Evolutionary conservation across 2,797 vertebrate genomes (phyloP).

Genomic region (Martes flavigula): DNA sequence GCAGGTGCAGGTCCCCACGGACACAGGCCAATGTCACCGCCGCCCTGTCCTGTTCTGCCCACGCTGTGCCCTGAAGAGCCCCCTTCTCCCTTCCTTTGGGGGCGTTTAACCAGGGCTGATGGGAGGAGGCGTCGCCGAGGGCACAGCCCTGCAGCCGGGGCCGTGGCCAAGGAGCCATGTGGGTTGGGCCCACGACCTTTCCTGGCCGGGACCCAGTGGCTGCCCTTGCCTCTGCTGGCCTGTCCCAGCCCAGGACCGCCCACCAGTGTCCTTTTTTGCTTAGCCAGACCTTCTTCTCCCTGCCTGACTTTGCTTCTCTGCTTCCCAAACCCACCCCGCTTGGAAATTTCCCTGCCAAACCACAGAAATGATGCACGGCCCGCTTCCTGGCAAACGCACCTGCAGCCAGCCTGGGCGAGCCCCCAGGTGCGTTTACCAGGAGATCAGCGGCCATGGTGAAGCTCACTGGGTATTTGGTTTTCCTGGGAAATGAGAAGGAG

Average conservation of each 20-base stretch:
- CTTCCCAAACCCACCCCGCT: neutral
- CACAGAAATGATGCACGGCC: neutral
- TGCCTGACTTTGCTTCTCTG: neutral
- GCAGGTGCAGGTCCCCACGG: rapidly evolving
- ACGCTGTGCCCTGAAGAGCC: rapidly evolving
- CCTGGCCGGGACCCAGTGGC: rapidly evolving
- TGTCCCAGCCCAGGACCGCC: neutral
- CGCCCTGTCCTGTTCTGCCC: neutral
- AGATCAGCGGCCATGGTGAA: neutral
- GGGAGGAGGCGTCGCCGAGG: rapidly evolving
- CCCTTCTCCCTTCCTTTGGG: too few relatives aligned
- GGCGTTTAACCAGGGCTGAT: neutral
- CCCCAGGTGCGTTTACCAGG: neutral
- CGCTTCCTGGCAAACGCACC: neutral
- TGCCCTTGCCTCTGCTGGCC: neutral
- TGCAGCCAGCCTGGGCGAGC: neutral
- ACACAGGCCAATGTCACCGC: rapidly evolving
- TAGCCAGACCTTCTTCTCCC: neutral
- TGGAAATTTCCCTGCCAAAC: neutral
- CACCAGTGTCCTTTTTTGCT: rapidly evolving
- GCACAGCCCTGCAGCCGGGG: neutral
- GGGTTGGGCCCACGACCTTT: neutral
- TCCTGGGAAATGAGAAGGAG: neutral
- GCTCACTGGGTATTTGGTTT: neutral
- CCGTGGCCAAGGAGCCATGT: rapidly evolving